Evolutionary conservation across 2,797 vertebrate species (phyloP).

Genomic region (Acanthornis magna): DNA sequence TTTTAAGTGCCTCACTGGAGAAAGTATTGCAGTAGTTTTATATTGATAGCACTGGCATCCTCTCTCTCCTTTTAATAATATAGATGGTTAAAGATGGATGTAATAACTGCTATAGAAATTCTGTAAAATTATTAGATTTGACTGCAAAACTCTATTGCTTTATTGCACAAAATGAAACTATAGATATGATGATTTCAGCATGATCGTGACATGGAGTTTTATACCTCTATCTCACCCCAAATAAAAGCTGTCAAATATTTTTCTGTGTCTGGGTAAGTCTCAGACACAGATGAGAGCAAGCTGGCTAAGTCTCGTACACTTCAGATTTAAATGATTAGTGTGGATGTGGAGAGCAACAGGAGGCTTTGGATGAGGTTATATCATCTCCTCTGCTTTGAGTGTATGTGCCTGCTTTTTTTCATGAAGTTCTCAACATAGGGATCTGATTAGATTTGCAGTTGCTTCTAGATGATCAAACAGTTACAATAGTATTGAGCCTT

Average conservation of each 20-base stretch:
- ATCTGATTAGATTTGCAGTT: conserved; percentile 64
- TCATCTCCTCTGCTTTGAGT: conserved; percentile 27
- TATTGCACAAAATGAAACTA: conserved; percentile 14
- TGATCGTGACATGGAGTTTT: background rate
- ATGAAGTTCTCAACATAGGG: conserved; percentile 7
- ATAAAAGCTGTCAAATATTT: conserved; percentile 11
- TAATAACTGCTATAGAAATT: background rate
- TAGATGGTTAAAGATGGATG: background rate
- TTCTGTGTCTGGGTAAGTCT: background rate
- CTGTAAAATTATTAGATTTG: conserved; percentile 15
- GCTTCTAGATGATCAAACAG: conserved; percentile 53
- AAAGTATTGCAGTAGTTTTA: background rate
- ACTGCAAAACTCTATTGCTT: background rate
- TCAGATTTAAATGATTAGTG: conserved; percentile 44
- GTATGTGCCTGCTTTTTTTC: conserved; percentile 38
- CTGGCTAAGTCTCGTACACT: background rate
- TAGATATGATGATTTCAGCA: conserved; percentile 6
- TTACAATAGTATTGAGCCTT: conserved; percentile 1
- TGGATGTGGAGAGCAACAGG: conserved; percentile 48
- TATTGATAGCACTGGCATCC: background rate
- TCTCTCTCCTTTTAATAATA: background rate
- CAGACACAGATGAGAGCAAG: conserved; percentile 21
- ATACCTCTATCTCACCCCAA: background rate
- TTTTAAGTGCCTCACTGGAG: background rate
- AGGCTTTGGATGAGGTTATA: conserved; percentile 51